phyloP scores from a whole-genome alignment of 2,113 vertebrate genomes.

The Anolis carolinensis region DNA sequence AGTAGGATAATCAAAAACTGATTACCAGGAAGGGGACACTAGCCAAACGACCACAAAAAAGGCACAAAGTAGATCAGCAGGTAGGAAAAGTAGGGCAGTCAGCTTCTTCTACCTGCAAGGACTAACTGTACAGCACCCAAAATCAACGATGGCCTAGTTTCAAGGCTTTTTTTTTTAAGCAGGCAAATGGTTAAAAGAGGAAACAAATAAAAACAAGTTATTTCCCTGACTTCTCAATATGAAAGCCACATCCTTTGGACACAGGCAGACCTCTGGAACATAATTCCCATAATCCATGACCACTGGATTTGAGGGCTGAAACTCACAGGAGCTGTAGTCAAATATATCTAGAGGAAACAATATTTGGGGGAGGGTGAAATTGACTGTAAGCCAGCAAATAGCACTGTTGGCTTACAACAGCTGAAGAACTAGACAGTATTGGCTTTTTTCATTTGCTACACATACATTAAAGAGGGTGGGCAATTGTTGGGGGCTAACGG shows the following conservation, averaged over 20 bases:
- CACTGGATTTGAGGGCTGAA: neutral
- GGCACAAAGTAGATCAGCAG: neutral
- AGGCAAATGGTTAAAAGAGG: neutral
- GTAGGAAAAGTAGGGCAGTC: neutral
- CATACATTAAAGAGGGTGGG: too few relatives aligned
- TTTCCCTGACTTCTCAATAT: neutral
- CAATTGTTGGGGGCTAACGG: too few relatives aligned
- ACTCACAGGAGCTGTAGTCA: too few relatives aligned
- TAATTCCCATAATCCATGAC: neutral
- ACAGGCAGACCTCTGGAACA: neutral
- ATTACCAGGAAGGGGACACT: neutral
- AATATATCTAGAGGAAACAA: too few relatives aligned
- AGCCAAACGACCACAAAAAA: neutral
- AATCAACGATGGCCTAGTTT: neutral
- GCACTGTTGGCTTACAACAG: too few relatives aligned
- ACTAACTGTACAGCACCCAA: neutral
- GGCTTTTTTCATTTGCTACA: too few relatives aligned
- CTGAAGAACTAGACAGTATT: too few relatives aligned
- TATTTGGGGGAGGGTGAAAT: too few relatives aligned
- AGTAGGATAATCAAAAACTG: neutral
- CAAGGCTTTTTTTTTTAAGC: neutral
- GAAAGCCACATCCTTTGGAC: neutral
- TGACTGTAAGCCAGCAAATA: too few relatives aligned
- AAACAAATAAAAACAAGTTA: neutral
- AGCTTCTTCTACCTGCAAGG: neutral